Conservation (phyloP, 2,113 vertebrate genomes). For the Sclerurus mexicanus region DNA sequence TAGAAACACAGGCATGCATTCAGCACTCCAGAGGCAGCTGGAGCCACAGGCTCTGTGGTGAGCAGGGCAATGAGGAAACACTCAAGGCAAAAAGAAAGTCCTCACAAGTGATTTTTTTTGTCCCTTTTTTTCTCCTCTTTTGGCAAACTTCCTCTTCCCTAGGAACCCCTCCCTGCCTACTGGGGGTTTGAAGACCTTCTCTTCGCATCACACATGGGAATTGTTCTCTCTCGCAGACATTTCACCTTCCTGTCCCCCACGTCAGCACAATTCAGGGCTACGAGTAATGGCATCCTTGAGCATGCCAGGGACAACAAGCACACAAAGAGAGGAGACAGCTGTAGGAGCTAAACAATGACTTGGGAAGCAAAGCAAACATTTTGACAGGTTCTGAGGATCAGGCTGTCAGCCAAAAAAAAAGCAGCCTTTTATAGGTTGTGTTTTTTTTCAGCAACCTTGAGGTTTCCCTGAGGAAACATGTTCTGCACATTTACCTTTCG, state of each 20-base stretch:
- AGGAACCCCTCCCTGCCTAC: background rate
- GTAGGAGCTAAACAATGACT: background rate
- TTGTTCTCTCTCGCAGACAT: background rate
- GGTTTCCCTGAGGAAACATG: background rate
- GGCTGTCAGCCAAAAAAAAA: background rate
- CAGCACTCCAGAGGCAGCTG: background rate
- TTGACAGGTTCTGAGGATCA: background rate
- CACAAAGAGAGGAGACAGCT: background rate
- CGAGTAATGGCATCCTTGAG: background rate
- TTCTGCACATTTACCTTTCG: background rate
- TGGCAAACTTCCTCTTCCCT: background rate
- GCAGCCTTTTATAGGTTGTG: background rate
- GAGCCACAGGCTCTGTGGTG: accelerated
- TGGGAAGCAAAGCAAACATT: background rate
- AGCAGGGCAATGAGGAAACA: background rate
- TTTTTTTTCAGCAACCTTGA: background rate
- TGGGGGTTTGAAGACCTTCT: background rate
- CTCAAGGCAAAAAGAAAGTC: background rate
- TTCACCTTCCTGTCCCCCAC: background rate
- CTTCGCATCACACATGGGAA: background rate
- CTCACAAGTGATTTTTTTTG: background rate
- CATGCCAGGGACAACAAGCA: background rate
- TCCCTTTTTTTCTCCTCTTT: too few species aligned
- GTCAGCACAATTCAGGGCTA: background rate
- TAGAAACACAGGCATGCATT: background rate